These are phyloP conservation scores for Holacanthella duospinosa DNA, from an alignment of 2,888 invertebrate species.

Conservation along the genomic window DNA sequence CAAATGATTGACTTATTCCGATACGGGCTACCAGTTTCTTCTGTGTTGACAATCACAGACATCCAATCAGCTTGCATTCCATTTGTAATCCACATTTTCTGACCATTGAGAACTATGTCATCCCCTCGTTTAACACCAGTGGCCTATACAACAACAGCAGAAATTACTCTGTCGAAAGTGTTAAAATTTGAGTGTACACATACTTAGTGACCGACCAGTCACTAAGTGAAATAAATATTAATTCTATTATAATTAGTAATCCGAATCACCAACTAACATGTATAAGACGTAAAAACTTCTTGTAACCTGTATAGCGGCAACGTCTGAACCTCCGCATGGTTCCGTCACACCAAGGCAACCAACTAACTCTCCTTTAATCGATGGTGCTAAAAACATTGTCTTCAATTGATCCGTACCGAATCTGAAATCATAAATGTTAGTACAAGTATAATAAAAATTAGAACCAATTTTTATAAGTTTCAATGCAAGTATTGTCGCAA, in stretches of 20 bases:
- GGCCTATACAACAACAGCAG: constrained; percentile 40
- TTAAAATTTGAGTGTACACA: too few relatives aligned
- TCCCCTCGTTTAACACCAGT: constrained; percentile 43
- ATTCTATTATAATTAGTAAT: too few relatives aligned
- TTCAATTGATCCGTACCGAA: constrained; percentile 46
- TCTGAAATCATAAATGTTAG: constrained; percentile 19
- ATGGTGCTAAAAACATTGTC: constrained; percentile 44
- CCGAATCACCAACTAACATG: neutral
- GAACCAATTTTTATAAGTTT: too few relatives aligned
- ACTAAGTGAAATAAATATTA: neutral
- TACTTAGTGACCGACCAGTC: neutral
- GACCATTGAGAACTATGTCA: constrained; percentile 47
- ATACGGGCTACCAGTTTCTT: constrained; percentile 42
- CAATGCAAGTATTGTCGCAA: neutral
- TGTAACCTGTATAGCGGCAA: constrained; percentile 41
- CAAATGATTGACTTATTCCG: constrained; percentile 48
- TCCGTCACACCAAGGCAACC: constrained; percentile 48
- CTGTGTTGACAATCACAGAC: constrained; percentile 48
- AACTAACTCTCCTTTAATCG: constrained; percentile 45
- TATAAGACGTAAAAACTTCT: neutral
- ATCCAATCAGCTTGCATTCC: constrained; percentile 50
- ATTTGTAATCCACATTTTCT: too few relatives aligned
- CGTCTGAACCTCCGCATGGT: constrained; percentile 47
- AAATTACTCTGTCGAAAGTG: too few relatives aligned
- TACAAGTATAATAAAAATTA: neutral